phyloP scores from a whole-genome alignment of 1,140 invertebrate species.

The Chrysomallon squamiferum region DNA sequence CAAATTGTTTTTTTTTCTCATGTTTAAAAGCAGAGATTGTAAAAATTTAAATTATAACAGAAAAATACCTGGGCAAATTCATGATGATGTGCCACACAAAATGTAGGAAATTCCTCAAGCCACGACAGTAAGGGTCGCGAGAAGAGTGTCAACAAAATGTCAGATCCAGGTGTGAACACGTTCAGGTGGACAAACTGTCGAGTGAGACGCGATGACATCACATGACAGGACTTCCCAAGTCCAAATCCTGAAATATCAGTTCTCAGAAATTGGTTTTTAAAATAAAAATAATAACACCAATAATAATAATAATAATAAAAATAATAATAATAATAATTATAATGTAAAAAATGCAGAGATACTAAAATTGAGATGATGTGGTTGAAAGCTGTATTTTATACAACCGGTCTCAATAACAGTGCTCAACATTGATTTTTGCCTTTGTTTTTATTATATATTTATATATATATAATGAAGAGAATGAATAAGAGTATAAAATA shows the following conservation, averaged over 20 bases:
- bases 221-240: conserved; percentile 45
- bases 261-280: background rate
- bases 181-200: conserved; percentile 57
- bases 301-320: background rate
- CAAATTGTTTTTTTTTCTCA: too few species aligned
- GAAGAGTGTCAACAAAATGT: conserved; percentile 46
- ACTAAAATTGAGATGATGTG: too few species aligned
- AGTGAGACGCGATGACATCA: conserved; percentile 53
- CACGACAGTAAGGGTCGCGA: conserved; percentile 52
- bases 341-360: too few species aligned
- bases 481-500: too few species aligned
- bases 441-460: background rate
- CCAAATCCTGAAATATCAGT: conserved; percentile 51
- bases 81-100: conserved; percentile 57
- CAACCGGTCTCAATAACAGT: background rate
- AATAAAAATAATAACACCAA: background rate
- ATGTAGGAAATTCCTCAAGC: conserved; percentile 62
- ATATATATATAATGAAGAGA: background rate
- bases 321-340: too few species aligned
- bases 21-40: too few species aligned
- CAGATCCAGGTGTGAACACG: conserved; percentile 43
- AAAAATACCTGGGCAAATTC: conserved; percentile 59
- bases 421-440: background rate
- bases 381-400: too few species aligned
- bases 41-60: too few species aligned